Conservation (phyloP, 2,888 invertebrate genomes). For the Eulithis testata region DNA sequence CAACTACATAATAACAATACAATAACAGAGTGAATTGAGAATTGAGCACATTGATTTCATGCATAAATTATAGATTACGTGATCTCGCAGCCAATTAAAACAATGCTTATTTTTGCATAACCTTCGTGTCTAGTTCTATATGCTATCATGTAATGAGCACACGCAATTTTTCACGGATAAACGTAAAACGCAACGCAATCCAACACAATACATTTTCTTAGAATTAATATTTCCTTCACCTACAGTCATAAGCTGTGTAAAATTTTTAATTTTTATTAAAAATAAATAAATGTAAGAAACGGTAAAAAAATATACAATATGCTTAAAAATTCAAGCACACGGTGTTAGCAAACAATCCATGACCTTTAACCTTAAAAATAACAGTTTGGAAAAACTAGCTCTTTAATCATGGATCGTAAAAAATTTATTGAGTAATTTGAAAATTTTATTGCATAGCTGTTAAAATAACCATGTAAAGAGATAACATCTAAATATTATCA, state of each 20-base stretch:
- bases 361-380: slow-evolving; percentile 32
- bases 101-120: slow-evolving; percentile 43
- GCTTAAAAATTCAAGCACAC: background rate
- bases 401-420: slow-evolving; percentile 20
- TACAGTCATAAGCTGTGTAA: too few relatives aligned
- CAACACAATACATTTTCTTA: slow-evolving; percentile 1
- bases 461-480: background rate
- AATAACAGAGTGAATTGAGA: slow-evolving; percentile 7
- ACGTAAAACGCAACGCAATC: slow-evolving; percentile 10
- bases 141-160: slow-evolving; percentile 35
- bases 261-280: too few relatives aligned
- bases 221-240: background rate
- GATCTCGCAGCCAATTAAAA: slow-evolving; percentile 35
- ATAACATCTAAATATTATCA: too few relatives aligned
- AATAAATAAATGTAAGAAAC: too few relatives aligned
- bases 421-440: slow-evolving; percentile 23
- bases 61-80: slow-evolving; percentile 40
- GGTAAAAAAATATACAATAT: background rate
- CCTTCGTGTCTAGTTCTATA: slow-evolving; percentile 37
- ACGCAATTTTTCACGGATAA: slow-evolving; percentile 33
- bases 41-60: slow-evolving; percentile 28
- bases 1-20: slow-evolving; percentile 3
- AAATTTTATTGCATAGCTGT: background rate
- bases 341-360: slow-evolving; percentile 30
- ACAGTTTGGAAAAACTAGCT: slow-evolving; percentile 17